phyloP scores from a whole-genome alignment of 2,888 invertebrate genomes.

The Sphecodes monilicornis region DNA sequence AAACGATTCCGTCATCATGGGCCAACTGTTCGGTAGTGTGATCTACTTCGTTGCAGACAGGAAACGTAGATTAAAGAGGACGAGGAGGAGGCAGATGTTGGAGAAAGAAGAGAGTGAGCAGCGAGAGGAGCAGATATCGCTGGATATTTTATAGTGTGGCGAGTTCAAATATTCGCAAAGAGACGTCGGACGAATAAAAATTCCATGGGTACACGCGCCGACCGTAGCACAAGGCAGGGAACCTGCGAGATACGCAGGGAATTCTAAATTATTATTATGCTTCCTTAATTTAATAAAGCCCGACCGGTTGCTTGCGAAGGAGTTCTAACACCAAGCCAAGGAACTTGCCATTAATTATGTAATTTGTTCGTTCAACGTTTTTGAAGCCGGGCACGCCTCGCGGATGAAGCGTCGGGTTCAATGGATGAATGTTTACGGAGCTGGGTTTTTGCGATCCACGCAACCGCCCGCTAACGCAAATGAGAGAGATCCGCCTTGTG shows the following conservation, averaged over 20 bases:
- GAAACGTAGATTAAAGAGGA: constrained; percentile 27
- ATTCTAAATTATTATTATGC: constrained; percentile 6
- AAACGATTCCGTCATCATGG: neutral
- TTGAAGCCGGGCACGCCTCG: too few species aligned
- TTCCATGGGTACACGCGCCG: neutral
- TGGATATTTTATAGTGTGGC: neutral
- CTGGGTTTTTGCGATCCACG: constrained; percentile 31
- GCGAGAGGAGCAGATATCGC: neutral
- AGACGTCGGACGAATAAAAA: constrained; percentile 10
- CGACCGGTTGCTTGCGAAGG: neutral
- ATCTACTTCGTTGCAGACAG: neutral
- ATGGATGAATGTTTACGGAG: constrained; percentile 13
- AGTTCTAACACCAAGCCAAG: neutral
- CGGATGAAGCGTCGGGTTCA: neutral
- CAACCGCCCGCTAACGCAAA: constrained; percentile 11
- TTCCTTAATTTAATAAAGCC: constrained; percentile 26
- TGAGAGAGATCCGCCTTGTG: constrained; percentile 19
- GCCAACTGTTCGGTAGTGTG: neutral
- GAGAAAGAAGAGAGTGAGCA: neutral
- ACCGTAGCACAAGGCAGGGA: too few species aligned
- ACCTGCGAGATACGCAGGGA: neutral
- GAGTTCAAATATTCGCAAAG: constrained; percentile 15
- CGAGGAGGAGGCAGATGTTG: neutral
- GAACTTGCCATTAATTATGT: constrained; percentile 17
- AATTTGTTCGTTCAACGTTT: constrained; percentile 21